Percentiles rank a stretch among this genome's conserved stretches.
Conservation (phyloP, 2,113 vertebrate species). For the Cinclus cinclus region DNA sequence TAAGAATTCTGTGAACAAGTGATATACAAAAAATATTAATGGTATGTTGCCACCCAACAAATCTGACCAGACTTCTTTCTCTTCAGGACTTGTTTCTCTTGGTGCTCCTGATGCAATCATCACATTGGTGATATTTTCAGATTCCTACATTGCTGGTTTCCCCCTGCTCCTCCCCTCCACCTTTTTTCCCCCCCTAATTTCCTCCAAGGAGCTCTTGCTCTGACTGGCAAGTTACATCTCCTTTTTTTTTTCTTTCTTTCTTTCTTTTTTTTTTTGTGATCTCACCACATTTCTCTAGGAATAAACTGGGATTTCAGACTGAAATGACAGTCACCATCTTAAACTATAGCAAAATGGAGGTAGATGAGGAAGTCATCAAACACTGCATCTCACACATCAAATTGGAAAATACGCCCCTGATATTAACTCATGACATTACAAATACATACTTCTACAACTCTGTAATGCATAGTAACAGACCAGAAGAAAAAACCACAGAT, state of each 20-base stretch:
- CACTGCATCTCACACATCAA: neutral
- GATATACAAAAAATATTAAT: neutral
- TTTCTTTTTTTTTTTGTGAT: neutral
- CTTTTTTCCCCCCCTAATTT: neutral
- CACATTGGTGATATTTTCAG: neutral
- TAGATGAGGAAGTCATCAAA: neutral
- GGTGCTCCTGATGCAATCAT: neutral
- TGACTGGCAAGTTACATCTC: neutral
- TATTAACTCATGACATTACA: neutral
- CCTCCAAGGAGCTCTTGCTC: neutral
- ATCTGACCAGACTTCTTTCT: neutral
- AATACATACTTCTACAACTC: neutral
- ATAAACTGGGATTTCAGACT: neutral
- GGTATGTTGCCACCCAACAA: neutral
- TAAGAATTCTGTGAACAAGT: neutral
- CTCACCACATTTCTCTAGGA: neutral
- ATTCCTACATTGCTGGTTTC: neutral
- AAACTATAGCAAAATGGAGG: neutral
- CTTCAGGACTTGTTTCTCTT: neutral
- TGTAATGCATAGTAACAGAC: neutral
- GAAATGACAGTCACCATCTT: neutral
- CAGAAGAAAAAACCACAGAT: neutral
- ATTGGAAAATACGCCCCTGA: neutral
- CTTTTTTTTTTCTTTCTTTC: neutral
- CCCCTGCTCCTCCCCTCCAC: fast-evolving